phyloP scores from a whole-genome alignment of 1,140 invertebrate genomes.

The Teleopsis dalmanni region DNA sequence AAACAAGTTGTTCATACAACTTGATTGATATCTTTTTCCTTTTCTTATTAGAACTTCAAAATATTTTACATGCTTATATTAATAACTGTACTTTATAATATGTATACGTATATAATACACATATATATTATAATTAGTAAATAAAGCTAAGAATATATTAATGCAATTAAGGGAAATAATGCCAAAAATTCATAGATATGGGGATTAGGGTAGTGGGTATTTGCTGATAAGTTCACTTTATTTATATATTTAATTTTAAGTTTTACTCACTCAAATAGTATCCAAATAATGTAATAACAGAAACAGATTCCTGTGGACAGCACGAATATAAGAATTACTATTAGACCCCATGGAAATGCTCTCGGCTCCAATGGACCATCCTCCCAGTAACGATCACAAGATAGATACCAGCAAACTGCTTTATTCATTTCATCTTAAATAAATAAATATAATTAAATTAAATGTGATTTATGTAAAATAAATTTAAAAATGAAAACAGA shows the following conservation, averaged over 20 bases:
- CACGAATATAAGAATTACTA: constrained; percentile 66
- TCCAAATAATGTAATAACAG: constrained; percentile 85
- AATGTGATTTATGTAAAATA: background rate
- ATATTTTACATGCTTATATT: no score
- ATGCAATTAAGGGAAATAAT: no score
- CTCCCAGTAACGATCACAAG: constrained; percentile 86
- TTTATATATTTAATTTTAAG: background rate
- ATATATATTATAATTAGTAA: no score
- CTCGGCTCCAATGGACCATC: constrained; percentile 65
- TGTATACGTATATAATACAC: no score
- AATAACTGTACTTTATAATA: no score
- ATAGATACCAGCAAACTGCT: constrained; percentile 83
- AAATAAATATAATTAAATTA: no score
- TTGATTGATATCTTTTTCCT: no score
- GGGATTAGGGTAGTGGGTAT: background rate
- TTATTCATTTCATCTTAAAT: constrained; percentile 72
- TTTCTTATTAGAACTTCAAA: no score
- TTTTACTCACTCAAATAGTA: constrained; percentile 74
- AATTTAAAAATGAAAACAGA: background rate
- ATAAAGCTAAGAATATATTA: no score
- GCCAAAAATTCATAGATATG: no score
- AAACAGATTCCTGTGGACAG: constrained; percentile 72
- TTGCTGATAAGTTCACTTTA: background rate
- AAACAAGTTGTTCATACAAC: no score
- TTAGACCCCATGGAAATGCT: constrained; percentile 70